Conservation (phyloP, 2,797 vertebrate genomes). For the Microctenopoma stevenorrisi region DNA sequence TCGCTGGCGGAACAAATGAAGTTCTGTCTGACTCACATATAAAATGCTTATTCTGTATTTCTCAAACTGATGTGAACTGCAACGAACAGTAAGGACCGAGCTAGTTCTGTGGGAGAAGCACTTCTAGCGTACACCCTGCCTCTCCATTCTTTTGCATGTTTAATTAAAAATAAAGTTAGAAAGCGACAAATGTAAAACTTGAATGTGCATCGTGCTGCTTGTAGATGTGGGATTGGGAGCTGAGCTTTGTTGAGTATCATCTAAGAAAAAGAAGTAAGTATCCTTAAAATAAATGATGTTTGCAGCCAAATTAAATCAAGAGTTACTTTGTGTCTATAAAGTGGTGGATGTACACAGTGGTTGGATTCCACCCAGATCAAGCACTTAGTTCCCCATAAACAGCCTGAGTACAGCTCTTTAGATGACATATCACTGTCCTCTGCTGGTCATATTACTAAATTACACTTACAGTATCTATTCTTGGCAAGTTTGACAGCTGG, state of each 20-base stretch:
- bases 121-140: constrained; percentile 4
- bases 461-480: constrained; percentile 24
- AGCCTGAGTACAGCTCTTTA: constrained; percentile 25
- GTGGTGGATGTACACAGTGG: not conserved
- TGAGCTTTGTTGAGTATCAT: not conserved
- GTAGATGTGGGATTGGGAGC: not conserved
- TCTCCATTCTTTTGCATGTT: not conserved
- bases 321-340: not conserved
- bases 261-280: not conserved
- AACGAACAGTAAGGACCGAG: constrained; percentile 23
- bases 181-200: too few relatives aligned
- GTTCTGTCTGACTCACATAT: constrained; percentile 47
- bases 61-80: constrained; percentile 39
- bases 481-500: not conserved
- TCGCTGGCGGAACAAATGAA: constrained; percentile 68
- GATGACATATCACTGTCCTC: constrained; percentile 74
- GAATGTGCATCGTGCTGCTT: not conserved
- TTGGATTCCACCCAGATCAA: constrained; percentile 11
- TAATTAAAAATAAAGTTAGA: not conserved
- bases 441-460: constrained; percentile 65
- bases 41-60: constrained; percentile 66
- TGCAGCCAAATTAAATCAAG: not conserved
- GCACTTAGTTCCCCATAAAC: too few relatives aligned
- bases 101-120: constrained; percentile 1
- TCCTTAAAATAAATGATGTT: not conserved